phyloP scores from a whole-genome alignment of 2,888 invertebrate genomes.

The Hirtodrosophila cameraria region DNA sequence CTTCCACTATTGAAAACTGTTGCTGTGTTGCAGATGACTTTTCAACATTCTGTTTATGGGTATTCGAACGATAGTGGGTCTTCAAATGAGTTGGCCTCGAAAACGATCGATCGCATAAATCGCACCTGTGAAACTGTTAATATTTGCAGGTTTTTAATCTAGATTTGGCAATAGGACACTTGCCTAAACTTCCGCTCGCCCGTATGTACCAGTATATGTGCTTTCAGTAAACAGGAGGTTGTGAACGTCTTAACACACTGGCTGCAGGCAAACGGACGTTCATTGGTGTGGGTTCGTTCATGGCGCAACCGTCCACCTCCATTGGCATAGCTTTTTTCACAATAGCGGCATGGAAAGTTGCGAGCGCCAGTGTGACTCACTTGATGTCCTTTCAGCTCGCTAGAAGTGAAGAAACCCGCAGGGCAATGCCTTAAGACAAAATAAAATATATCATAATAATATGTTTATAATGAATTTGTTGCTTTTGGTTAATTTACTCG shows the following conservation, averaged over 20 bases:
- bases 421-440: constrained; percentile 66
- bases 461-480: neutral
- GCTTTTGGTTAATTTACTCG: constrained; percentile 61
- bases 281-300: constrained; percentile 80
- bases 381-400: constrained; percentile 78
- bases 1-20: neutral
- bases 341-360: constrained; percentile 75
- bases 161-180: constrained; percentile 14
- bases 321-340: constrained; percentile 75
- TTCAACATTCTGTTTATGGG: constrained; percentile 80
- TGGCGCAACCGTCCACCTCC: constrained; percentile 78
- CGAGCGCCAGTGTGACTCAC: constrained; percentile 77
- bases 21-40: constrained; percentile 27
- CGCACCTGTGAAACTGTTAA: constrained; percentile 64
- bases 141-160: neutral
- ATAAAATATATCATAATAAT: neutral
- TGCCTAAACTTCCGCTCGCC: constrained; percentile 78
- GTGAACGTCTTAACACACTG: constrained; percentile 79
- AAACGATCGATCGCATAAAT: constrained; percentile 81
- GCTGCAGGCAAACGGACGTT: constrained; percentile 74
- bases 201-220: constrained; percentile 79
- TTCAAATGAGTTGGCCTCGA: constrained; percentile 81
- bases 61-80: constrained; percentile 80
- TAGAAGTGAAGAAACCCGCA: constrained; percentile 72
- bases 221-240: constrained; percentile 78